Base-by-base conservation (phyloP, 2,888 invertebrate species). In the Hypsopygia costalis region DNA sequence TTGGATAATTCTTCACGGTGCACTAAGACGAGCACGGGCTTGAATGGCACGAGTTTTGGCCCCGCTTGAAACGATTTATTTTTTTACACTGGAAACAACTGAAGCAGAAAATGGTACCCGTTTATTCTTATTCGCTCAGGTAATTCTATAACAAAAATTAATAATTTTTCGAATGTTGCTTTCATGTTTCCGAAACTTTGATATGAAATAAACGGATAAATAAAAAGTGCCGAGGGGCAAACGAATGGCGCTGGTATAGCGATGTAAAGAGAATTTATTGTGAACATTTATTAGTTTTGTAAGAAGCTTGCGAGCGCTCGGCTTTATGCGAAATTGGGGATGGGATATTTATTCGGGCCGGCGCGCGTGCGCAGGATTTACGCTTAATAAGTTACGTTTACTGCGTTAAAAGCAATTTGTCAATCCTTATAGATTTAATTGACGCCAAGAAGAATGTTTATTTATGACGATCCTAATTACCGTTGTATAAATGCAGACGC, bases 211-310 rank as follows among this genome's bases (percentile, higher is more conserved):
- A 7, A 27, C 40, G 31, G 29, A 33, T 39, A 34, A 36, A 41
- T 49, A 49, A 51, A 47, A 51, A 49, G 52, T 51, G 49, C 34
- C 49, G 51, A 59, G 66, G 68, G 55, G 51, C 45, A 52, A 55
- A 52, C 56, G 58, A 61, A 59, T 57, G 47, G 48, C 50, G 52
- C 50, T 45, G 16, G 4, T 16, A 67, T 69, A 70, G 72, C 74
- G 72, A 80, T 75, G 25, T 72, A 72, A 74, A 72, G 66, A 72
- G 66, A 79, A 83, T 82, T 81, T 80, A 82, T 81, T 74, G 77
- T 72, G 63, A 74, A 76, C 68, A 72, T 82, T 79, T 81, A 82
- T 86, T 82, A 76, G 73, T 77, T 83, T 69, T 64, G 77, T 74
- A 78, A 76, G 77, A 69, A 76, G 70, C 69, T 69, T 66, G 71